A percentile compares a stretch with the other conserved stretches of the same genome.
Evolutionary conservation across 1,140 invertebrate genomes (phyloP).

Genomic region (Trichonephila clavipes): DNA sequence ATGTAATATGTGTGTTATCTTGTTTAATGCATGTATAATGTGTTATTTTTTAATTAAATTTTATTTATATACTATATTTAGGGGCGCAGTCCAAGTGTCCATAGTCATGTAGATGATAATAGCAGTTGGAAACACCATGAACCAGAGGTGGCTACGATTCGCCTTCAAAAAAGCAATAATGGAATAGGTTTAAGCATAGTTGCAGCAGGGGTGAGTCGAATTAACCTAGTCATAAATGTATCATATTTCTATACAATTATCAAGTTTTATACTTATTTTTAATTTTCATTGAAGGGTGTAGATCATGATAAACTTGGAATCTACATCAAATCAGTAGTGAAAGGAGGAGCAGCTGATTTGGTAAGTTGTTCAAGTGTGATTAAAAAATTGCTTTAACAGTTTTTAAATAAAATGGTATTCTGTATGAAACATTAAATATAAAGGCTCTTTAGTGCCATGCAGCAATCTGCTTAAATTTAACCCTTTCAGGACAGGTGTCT

Average conservation of each 20-base stretch:
- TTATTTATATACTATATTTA: conserved; percentile 79
- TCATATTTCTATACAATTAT: background rate
- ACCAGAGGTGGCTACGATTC: conserved; percentile 90
- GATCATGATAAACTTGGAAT: conserved; percentile 96
- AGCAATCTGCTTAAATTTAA: too few relatives aligned
- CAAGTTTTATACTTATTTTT: background rate
- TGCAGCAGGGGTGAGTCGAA: conserved; percentile 88
- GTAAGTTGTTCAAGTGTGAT: conserved; percentile 82
- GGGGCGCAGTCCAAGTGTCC: conserved; percentile 85
- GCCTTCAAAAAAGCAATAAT: conserved; percentile 93
- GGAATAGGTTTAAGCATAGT: conserved; percentile 97
- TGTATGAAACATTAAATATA: too few relatives aligned
- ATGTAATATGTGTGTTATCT: too few relatives aligned
- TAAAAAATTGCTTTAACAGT: too few relatives aligned
- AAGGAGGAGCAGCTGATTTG: conserved; percentile 95
- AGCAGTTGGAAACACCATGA: conserved; percentile 79
- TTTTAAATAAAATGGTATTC: too few relatives aligned
- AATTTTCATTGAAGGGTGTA: conserved; percentile 85
- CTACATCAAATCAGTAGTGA: conserved; percentile 98
- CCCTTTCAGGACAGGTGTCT: too few relatives aligned
- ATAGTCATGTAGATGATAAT: conserved; percentile 70
- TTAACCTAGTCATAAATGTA: background rate
- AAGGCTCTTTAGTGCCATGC: too few relatives aligned
- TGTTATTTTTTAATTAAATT: background rate
- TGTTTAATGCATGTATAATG: too few relatives aligned